Evolutionary conservation across 2,888 invertebrate species (phyloP), one percentile per base, ranked within the genome.

Genomic region (Lasioglossum calceatum): DNA sequence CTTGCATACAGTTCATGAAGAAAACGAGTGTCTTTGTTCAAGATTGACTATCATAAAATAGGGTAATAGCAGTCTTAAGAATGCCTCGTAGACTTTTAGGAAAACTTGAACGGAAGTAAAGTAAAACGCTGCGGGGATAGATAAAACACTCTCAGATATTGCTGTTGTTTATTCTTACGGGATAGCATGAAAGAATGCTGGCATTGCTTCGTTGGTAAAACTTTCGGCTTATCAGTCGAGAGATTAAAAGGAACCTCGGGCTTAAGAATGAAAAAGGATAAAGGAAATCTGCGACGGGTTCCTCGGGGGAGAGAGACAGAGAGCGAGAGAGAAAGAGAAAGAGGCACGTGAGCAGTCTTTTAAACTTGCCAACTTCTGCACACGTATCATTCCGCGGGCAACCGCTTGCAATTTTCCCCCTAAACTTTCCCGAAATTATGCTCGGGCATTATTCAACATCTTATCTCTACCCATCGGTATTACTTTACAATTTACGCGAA

Each of bases 161-260:
- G 86, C 84, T 76, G 88, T 91, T 91, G 91, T 91, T 91, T 91
- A 91, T 91, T 89, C 91, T 85, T 89, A 80, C 71, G 84, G 85
- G 87, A 82, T 82, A 79, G 50, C 39, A 44, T 77, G 83, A 86
- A 86, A 86, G 80, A 79, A 88, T 74, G 84, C 71, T 71, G 7
- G 27, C 54, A 82, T 27, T 72, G 67, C 74, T 77, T 32, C 47
- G 81, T 58, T 74, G 75, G 85, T 83, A 77, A 74, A 88, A 88
- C 79, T 88, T 80, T 75, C 72, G 84, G 84, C 81, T 90, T 90
- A 90, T 89, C 90, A 75, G 76, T 58, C 73, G 67, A 81, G 80
- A 86, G 86, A 89, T 89, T 90, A 90, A 82, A 86, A 89, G 58
- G 61, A 82, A 78, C 78, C 83, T 87, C 61, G 32, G 58, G 75